Percentiles rank a stretch among this genome's conserved stretches.
Evolutionary conservation across 2,113 vertebrate genomes (phyloP).

Genomic region (Dasyprocta punctata): DNA sequence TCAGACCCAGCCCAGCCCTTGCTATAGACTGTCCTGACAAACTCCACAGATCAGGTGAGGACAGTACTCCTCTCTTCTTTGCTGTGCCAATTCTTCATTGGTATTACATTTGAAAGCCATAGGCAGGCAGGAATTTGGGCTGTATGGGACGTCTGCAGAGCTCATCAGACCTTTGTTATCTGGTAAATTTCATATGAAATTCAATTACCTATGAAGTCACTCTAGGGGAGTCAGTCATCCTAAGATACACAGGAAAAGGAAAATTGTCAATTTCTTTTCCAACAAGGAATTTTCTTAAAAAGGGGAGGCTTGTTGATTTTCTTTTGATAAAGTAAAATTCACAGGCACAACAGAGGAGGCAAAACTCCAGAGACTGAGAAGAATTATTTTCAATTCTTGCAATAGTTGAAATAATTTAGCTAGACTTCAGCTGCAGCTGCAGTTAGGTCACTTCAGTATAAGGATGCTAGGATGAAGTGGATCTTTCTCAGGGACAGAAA

Average conservation of each 20-base stretch:
- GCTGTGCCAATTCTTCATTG: not conserved
- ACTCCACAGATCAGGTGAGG: not conserved
- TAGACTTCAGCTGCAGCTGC: not conserved
- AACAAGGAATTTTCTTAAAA: slow-evolving; percentile 21
- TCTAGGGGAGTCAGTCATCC: not conserved
- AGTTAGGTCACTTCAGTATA: not conserved
- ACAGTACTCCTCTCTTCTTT: not conserved
- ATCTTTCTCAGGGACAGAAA: not conserved
- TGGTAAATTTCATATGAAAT: slow-evolving; percentile 72
- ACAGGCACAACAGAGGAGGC: slow-evolving; percentile 22
- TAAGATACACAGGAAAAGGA: slow-evolving; percentile 52
- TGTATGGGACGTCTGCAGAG: not conserved
- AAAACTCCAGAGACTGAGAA: slow-evolving; percentile 22
- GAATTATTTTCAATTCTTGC: not conserved
- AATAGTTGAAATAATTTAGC: slow-evolving; percentile 1
- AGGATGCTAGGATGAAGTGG: not conserved
- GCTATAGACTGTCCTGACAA: not conserved
- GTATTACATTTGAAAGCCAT: not conserved
- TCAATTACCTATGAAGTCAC: slow-evolving; percentile 63
- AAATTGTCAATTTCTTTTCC: slow-evolving; percentile 66
- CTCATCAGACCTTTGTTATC: slow-evolving; percentile 56
- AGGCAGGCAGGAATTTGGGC: not conserved
- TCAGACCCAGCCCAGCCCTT: not conserved
- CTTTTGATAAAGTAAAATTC: slow-evolving; percentile 57
- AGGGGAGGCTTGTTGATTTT: slow-evolving; percentile 43